Evolutionary conservation across 2,797 vertebrate genomes (phyloP).

Genomic region (Clarias fuscus): DNA sequence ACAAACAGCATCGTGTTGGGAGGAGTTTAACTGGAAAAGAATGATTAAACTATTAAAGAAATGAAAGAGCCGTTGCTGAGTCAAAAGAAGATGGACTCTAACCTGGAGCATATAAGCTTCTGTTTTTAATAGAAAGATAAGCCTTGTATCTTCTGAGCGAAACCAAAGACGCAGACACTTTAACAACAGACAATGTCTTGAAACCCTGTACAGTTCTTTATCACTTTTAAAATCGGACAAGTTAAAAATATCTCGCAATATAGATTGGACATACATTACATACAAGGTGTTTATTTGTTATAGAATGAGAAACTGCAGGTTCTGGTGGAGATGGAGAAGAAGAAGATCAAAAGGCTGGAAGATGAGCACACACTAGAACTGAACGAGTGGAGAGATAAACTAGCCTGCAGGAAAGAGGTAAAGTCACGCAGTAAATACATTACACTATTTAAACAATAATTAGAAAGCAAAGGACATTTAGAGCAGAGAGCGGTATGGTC

Average conservation of each 20-base stretch:
- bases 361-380: slow-evolving; percentile 72
- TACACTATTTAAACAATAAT: not conserved
- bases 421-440: not conserved
- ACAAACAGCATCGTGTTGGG: no score
- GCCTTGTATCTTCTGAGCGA: not conserved
- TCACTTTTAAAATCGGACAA: not conserved
- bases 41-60: not conserved
- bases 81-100: not conserved
- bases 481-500: not conserved
- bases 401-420: slow-evolving; percentile 68
- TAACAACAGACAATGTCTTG: not conserved
- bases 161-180: not conserved
- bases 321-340: slow-evolving; percentile 67
- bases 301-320: slow-evolving; percentile 70
- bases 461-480: not conserved
- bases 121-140: not conserved
- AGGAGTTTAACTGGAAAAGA: not conserved
- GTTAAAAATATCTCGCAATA: not conserved
- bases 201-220: not conserved
- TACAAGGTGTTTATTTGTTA: slow-evolving; percentile 10
- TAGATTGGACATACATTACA: not conserved
- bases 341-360: slow-evolving; percentile 68
- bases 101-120: not conserved
- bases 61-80: not conserved
- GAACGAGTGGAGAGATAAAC: slow-evolving; percentile 68